Conservation (phyloP, 1,140 invertebrate species). For the Callitettix versicolor region DNA sequence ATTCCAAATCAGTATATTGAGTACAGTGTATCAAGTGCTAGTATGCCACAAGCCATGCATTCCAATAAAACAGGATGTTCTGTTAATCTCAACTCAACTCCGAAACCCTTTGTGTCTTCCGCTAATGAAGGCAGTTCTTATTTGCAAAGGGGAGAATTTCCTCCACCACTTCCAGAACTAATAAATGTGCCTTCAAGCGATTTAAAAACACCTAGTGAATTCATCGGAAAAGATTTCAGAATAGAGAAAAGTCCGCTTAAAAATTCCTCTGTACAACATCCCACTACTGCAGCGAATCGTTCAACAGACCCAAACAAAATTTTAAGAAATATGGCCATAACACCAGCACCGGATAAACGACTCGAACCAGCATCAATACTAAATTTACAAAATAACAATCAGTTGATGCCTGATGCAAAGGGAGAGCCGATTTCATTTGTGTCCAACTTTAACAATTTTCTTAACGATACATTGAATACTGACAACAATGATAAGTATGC, state of each 20-base stretch:
- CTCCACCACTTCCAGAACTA: neutral
- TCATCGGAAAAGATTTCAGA: neutral
- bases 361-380: too few species aligned
- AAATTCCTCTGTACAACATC: neutral
- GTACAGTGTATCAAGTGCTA: neutral
- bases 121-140: too few species aligned
- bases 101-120: too few species aligned
- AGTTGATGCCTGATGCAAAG: too few species aligned
- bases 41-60: neutral
- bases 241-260: neutral
- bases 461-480: neutral
- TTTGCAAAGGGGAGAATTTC: too few species aligned
- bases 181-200: neutral
- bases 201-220: constrained; percentile 17
- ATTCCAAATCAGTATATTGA: neutral
- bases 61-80: constrained; percentile 1
- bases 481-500: neutral
- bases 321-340: too few species aligned
- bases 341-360: too few species aligned
- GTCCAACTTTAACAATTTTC: neutral
- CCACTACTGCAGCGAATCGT: too few species aligned
- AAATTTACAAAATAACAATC: too few species aligned
- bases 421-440: too few species aligned
- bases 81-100: too few species aligned
- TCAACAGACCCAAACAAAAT: too few species aligned